Base-by-base conservation (phyloP, 64 coral and sea anemone species). In the Montipora capricornis region DNA sequence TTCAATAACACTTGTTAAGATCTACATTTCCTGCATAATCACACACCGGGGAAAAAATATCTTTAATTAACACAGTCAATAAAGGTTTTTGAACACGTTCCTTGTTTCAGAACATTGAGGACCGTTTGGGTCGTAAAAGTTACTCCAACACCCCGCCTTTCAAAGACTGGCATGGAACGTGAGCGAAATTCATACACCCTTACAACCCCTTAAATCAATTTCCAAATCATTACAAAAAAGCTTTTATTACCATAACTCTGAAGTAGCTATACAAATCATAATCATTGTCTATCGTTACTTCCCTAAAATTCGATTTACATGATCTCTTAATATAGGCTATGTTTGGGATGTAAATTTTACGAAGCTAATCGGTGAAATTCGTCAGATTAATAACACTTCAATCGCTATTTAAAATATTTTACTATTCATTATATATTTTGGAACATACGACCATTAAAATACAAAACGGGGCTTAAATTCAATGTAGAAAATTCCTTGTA, bases 401-500 rank as follows among this genome's bases (percentile, higher is more conserved):
- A 4, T 64, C 4, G 13, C 13, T 14, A 14, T 64, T 15, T 64
- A 64, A 64, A 86, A 73, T 37, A 64, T 64, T 58, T 12, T 82
- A 16, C 10, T 10, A 22, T 86, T 48, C 2, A 86, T 24, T 49
- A 10, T 19, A 73, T 86, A 86, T 86, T 86, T 86, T 86, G 82
- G 66, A 62, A 86, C 82, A 71, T 71, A 86, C 20, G 14, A 86
- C 70, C 82, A 86, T 19, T 73, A 86, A 71, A 71, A 73, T 47
- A 45, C 62, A 68, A 47, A 46, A 48, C 29, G 3, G 16, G 8
- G 46, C 16, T 48, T 7, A 4, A 57, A 57, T 57, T 57, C 53
- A 57, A 11, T 57, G 53, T 11, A 6, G 4, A 4, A 16, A 11
- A 64, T 64, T 64, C 13, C 10, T 20, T 24, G 4, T 24, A 14